Base-by-base conservation (phyloP, 2,113 vertebrate genomes). In the Plecotus auritus region DNA sequence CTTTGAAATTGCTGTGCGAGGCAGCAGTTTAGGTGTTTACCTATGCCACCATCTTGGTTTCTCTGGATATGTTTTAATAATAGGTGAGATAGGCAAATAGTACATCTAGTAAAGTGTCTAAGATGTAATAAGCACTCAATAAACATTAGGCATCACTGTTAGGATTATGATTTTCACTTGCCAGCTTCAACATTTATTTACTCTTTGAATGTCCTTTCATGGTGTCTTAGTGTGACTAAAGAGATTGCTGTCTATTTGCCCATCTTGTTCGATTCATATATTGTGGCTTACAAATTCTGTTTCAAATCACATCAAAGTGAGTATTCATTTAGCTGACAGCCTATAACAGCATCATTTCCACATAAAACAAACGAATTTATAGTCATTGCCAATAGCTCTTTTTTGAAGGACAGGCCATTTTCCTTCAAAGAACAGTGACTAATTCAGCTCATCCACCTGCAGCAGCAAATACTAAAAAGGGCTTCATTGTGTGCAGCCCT, bases 341-440 rank as follows among this genome's bases (percentile, higher is more conserved):
- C 95, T 97, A 66, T 96, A 82, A 66, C 87, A 92, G 42, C 84
- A 69, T 85, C 92, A 61, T 96, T 94, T 87, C 66, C 85, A 95
- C 88, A 32, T 92, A 72, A 32, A 96, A 91, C 85, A 82, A 97
- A 97, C 95, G 59, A 88, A 97, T 95, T 97, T 95, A 81, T 90
- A 93, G 89, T 95, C 56, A 72, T 93, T 95, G 81, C 95, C 95
- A 91, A 96, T 95, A 97, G 94, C 97, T 98, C 94, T 91, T 98
- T 92, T 94, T 96, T 96, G 96, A 88, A 85, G 91, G 16, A 0
- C 0, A 76, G 67, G 32, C 93, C 5, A 30, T 97, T 98, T 96
- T 96, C 91, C 66, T 92, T 42, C 51, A 28, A 92, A 86, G 13
- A 45, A 84, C 94, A 88, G 94, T 78, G 84, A 94, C 95, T 96